These are phyloP conservation scores for Cnemophilus loriae DNA, from an alignment of 2,113 vertebrate genomes.

Conservation along the genomic window DNA sequence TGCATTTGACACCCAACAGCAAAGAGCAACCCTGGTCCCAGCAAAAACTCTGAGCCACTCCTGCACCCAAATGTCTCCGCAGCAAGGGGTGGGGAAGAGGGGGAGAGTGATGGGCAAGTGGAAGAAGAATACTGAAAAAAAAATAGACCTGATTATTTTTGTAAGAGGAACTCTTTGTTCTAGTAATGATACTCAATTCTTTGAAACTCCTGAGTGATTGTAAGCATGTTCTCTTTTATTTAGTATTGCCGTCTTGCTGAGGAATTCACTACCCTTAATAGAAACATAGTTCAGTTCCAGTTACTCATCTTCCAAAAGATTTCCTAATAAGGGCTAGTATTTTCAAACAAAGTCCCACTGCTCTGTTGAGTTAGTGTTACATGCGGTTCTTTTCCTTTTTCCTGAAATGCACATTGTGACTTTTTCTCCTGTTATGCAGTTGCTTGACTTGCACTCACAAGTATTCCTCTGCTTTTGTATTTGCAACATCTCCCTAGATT, in stretches of 20 bases:
- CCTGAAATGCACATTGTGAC: slow-evolving; percentile 32
- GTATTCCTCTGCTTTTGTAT: background rate
- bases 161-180: slow-evolving; percentile 40
- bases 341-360: slow-evolving; percentile 55
- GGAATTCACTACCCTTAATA: slow-evolving; percentile 70
- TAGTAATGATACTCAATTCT: slow-evolving; percentile 38
- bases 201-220: slow-evolving; percentile 60
- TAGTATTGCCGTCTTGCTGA: slow-evolving; percentile 58
- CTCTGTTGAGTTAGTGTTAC: slow-evolving; percentile 18
- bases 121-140: background rate
- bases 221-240: slow-evolving; percentile 69
- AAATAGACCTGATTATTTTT: slow-evolving; percentile 30
- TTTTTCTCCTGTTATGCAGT: background rate
- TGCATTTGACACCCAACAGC: background rate
- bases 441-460: background rate
- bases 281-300: slow-evolving; percentile 58
- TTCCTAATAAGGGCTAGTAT: slow-evolving; percentile 75
- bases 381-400: slow-evolving; percentile 35
- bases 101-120: background rate
- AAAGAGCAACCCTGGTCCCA: background rate
- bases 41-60: background rate
- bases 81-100: background rate
- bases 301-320: slow-evolving; percentile 69
- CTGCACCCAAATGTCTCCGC: background rate
- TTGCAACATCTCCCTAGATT: background rate